These are phyloP conservation scores for Agrilus planipennis DNA, from an alignment of 1,140 invertebrate species.

Conservation along the genomic window DNA sequence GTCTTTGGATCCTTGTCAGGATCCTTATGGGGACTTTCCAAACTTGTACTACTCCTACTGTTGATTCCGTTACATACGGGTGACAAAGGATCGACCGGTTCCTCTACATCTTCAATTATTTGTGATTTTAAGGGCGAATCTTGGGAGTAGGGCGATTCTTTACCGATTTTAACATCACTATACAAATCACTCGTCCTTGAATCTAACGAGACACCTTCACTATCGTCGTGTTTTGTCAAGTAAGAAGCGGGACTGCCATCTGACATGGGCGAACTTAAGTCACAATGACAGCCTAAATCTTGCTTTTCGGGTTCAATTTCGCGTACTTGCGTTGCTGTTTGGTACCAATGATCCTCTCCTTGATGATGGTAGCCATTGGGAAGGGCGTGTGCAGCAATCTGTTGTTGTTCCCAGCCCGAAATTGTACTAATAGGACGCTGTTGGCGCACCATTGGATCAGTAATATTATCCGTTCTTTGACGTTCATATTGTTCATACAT, in stretches of 20 bases:
- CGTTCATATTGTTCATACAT: conserved; percentile 97
- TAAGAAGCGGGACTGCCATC: conserved; percentile 42
- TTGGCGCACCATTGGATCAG: conserved; percentile 81
- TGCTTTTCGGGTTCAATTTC: conserved; percentile 35
- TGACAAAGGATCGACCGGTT: conserved; percentile 11
- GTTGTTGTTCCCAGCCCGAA: conserved; percentile 78
- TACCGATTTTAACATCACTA: conserved; percentile 40
- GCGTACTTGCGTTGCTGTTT: conserved; percentile 30
- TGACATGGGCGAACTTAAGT: conserved; percentile 43
- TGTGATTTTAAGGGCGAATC: conserved; percentile 27
- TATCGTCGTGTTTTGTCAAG: conserved; percentile 37
- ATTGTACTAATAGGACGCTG: conserved; percentile 92
- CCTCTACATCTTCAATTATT: conserved; percentile 15
- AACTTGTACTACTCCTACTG: conserved; percentile 26
- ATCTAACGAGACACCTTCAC: conserved; percentile 40
- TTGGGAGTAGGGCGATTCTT: conserved; percentile 29
- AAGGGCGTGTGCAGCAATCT: conserved; percentile 26
- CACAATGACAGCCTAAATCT: conserved; percentile 39
- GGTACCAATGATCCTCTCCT: conserved; percentile 32
- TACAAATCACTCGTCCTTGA: conserved; percentile 40
- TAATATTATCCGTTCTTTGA: conserved; percentile 85
- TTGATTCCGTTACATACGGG: conserved; percentile 31
- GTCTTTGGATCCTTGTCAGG: conserved; percentile 28
- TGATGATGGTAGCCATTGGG: conserved; percentile 35
- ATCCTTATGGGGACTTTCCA: conserved; percentile 23